A percentile compares a stretch with the other conserved stretches of the same genome.
These are phyloP conservation scores for Acanthococcus lagerstroemiae DNA, from an alignment of 2,888 invertebrate species.

Conservation along the genomic window DNA sequence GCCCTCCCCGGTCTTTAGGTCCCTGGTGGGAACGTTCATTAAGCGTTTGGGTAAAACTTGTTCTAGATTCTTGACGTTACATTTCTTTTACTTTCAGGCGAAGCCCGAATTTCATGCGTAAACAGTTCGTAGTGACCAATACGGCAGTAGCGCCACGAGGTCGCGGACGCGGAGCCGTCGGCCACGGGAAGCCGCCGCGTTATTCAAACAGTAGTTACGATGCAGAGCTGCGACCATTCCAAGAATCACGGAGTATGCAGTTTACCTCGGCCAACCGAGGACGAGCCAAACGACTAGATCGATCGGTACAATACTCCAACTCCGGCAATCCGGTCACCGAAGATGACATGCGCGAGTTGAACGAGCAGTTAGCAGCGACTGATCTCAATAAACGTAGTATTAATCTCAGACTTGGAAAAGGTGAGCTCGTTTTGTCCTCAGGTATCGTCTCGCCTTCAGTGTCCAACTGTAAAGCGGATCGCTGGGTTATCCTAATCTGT, in stretches of 20 bases:
- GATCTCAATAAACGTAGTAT: conserved; percentile 1
- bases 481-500: too few relatives aligned
- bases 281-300: conserved; percentile 2
- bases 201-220: neutral
- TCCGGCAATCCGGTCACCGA: neutral
- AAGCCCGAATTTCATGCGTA: neutral
- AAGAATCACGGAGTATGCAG: too few relatives aligned
- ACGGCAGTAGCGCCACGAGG: neutral
- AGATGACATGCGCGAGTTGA: conserved; percentile 2
- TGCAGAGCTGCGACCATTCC: neutral
- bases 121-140: neutral
- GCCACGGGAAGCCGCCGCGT: neutral
- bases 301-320: neutral
- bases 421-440: too few relatives aligned
- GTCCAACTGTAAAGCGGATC: too few relatives aligned
- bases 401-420: too few relatives aligned
- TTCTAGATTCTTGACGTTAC: too few relatives aligned
- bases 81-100: neutral
- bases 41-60: too few relatives aligned
- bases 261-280: conserved; percentile 12
- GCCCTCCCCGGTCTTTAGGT: too few relatives aligned
- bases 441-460: too few relatives aligned
- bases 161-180: conserved; percentile 11
- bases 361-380: conserved; percentile 2
- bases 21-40: too few relatives aligned